Conservation (phyloP, 1,140 invertebrate species). For the Phymastichus coffea region DNA sequence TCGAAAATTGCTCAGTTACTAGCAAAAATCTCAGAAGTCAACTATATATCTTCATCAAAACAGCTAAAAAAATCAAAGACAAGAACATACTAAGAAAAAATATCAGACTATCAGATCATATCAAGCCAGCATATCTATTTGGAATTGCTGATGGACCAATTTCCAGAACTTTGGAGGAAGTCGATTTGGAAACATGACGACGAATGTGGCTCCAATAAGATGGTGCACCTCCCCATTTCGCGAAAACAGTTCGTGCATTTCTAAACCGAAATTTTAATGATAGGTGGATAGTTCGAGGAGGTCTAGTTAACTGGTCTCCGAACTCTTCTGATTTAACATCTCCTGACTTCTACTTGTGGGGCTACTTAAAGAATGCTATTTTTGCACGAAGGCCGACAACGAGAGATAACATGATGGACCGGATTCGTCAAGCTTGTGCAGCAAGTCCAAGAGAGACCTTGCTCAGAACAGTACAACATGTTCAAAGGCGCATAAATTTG, state of each 20-base stretch:
- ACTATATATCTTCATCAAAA: too few species aligned
- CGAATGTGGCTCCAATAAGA: too few species aligned
- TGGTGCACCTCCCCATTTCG: too few species aligned
- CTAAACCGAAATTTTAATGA: not conserved
- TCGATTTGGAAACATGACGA: too few species aligned
- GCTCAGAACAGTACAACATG: not conserved
- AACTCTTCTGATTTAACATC: constrained; percentile 35
- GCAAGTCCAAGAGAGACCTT: not conserved
- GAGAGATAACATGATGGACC: not conserved
- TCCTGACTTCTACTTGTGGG: constrained; percentile 36
- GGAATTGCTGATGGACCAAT: too few species aligned
- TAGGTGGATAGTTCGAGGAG: not conserved
- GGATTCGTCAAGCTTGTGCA: not conserved
- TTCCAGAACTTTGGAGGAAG: too few species aligned
- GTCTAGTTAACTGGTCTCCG: too few species aligned
- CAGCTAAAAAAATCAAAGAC: not conserved
- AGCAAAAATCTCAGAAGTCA: too few species aligned
- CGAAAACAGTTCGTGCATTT: too few species aligned
- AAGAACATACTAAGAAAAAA: not conserved
- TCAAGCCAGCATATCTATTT: not conserved
- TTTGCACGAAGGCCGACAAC: not conserved
- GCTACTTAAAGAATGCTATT: constrained; percentile 28
- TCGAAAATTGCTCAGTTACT: too few species aligned
- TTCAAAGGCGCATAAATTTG: not conserved
- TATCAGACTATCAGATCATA: not conserved